Conservation (phyloP, 2,113 vertebrate species). For the Trogon surrucura region DNA sequence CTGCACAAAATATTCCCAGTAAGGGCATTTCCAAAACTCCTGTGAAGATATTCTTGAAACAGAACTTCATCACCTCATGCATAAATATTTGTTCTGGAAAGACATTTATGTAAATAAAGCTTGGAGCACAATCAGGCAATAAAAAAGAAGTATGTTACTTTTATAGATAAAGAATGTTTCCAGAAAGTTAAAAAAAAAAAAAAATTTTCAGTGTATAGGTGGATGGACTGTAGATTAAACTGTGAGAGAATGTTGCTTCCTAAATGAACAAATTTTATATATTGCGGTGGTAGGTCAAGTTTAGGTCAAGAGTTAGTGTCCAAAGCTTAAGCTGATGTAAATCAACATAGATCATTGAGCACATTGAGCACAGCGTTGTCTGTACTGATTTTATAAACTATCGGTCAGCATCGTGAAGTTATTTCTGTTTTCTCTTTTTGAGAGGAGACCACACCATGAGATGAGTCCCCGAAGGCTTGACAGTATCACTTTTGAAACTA, state of each 20-base stretch:
- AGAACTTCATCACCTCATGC: not conserved
- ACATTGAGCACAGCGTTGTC: not conserved
- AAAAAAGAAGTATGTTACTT: not conserved
- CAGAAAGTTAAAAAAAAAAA: not conserved
- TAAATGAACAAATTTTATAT: not conserved
- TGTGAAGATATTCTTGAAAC: not conserved
- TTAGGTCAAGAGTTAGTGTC: not conserved
- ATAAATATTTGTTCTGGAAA: constrained; percentile 27
- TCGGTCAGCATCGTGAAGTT: not conserved
- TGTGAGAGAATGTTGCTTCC: not conserved
- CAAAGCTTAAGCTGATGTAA: not conserved
- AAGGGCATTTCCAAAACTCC: not conserved
- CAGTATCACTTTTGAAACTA: constrained; percentile 59
- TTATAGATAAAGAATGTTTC: not conserved
- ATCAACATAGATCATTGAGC: not conserved
- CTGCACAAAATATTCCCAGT: not conserved
- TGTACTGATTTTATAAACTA: not conserved
- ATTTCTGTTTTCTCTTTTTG: not conserved
- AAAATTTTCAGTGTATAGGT: not conserved
- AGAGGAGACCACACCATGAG: not conserved
- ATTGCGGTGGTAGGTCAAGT: not conserved
- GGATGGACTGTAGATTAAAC: not conserved
- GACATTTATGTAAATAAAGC: not conserved
- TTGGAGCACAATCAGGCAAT: not conserved
- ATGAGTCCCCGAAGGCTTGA: not conserved